These are phyloP conservation scores for Lipotes vexillifer DNA, from an alignment of 2,113 vertebrate genomes.

Conservation along the genomic window DNA sequence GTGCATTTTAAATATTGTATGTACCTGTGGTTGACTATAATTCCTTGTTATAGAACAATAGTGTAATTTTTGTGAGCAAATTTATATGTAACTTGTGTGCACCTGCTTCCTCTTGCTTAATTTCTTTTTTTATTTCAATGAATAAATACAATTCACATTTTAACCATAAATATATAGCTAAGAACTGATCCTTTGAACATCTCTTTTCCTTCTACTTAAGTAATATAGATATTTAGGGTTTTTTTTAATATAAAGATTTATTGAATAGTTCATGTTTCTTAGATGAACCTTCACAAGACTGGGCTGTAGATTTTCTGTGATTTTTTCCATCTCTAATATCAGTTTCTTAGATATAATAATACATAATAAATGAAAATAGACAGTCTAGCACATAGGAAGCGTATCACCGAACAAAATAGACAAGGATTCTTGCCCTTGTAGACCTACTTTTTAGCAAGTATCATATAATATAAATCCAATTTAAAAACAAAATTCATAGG, in stretches of 20 bases:
- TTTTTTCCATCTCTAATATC: background rate
- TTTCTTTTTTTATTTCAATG: constrained; percentile 34
- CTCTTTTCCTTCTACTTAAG: background rate
- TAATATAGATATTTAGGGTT: background rate
- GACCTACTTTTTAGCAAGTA: background rate
- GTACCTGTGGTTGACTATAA: constrained; percentile 24
- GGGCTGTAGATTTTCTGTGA: background rate
- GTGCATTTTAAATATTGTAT: constrained; percentile 31
- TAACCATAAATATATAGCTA: constrained; percentile 7
- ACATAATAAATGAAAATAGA: background rate
- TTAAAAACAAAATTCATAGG: background rate
- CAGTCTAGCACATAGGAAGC: background rate
- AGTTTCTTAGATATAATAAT: background rate
- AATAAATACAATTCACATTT: constrained; percentile 28
- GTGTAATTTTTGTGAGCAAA: constrained; percentile 43
- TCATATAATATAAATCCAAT: background rate
- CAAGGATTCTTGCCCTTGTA: background rate
- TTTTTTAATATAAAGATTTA: background rate
- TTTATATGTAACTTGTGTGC: constrained; percentile 29
- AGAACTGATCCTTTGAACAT: background rate
- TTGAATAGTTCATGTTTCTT: background rate
- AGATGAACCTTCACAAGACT: background rate
- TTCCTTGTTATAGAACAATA: constrained; percentile 25
- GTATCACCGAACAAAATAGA: background rate
- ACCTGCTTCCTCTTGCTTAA: constrained; percentile 31